Evolutionary conservation across 2,888 invertebrate species (phyloP).

Genomic region (Rhagonycha fulva): DNA sequence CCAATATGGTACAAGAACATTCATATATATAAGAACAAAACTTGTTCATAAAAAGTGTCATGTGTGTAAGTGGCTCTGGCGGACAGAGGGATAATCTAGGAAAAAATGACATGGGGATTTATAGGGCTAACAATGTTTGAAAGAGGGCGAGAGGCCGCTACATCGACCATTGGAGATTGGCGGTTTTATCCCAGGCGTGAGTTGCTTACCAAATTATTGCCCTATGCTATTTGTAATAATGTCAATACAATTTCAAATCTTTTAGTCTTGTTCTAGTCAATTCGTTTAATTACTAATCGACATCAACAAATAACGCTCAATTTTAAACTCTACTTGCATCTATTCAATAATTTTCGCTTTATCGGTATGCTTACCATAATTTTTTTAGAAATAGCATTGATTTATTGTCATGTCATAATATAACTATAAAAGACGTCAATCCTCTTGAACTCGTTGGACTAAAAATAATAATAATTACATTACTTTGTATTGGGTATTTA

Average conservation of each 20-base stretch:
- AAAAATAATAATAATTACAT: too few relatives aligned
- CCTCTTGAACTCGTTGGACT: too few relatives aligned
- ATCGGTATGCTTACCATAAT: too few relatives aligned
- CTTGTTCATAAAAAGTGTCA: constrained; percentile 54
- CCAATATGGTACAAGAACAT: not conserved
- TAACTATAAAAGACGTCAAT: too few relatives aligned
- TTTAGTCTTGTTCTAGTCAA: not conserved
- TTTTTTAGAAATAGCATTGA: too few relatives aligned
- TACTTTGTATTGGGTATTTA: too few relatives aligned
- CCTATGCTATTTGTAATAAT: constrained; percentile 21
- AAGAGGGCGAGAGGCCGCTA: constrained; percentile 44
- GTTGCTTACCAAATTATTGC: constrained; percentile 37
- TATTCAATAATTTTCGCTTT: not conserved
- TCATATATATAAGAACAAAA: constrained; percentile 33
- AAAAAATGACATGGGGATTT: constrained; percentile 49
- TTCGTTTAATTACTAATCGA: not conserved
- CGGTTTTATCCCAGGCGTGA: constrained; percentile 51
- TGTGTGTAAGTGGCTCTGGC: constrained; percentile 54
- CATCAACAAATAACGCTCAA: not conserved
- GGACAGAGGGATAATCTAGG: constrained; percentile 46
- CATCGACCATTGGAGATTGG: constrained; percentile 52
- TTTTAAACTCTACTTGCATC: not conserved
- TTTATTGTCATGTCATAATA: too few relatives aligned
- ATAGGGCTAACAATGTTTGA: constrained; percentile 51
- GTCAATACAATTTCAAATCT: constrained; percentile 18